Evolutionary conservation across 23 tunicate species (phyloP).

Genomic region (Trididemnum clinides): DNA sequence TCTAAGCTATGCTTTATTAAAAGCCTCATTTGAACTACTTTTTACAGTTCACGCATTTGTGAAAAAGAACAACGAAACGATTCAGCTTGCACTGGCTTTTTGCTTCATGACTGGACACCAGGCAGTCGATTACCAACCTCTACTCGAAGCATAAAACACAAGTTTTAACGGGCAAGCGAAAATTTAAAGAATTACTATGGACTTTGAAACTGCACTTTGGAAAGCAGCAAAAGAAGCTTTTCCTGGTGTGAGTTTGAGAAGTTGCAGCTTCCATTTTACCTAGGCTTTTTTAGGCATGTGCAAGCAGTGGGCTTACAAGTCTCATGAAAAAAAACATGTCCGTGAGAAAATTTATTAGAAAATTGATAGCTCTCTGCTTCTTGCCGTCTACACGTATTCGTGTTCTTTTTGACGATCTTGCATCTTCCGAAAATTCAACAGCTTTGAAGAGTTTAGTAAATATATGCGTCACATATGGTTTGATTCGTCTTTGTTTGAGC

Average conservation of each 20-base stretch:
- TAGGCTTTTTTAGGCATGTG: not conserved
- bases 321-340: too few relatives aligned
- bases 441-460: not conserved
- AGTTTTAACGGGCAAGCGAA: not conserved
- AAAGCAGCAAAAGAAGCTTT: not conserved
- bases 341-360: not conserved
- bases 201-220: not conserved
- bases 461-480: not conserved
- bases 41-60: slow-evolving; percentile 3
- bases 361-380: not conserved
- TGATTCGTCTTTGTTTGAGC: too few relatives aligned
- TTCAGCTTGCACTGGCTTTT: not conserved
- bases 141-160: not conserved
- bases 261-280: not conserved
- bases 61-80: not conserved
- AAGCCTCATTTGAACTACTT: not conserved
- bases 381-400: not conserved
- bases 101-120: not conserved
- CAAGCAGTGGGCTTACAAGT: too few relatives aligned
- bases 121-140: not conserved
- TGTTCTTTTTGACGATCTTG: not conserved
- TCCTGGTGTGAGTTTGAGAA: not conserved
- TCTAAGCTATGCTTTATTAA: too few relatives aligned
- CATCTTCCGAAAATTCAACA: not conserved
- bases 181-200: not conserved